Percentiles rank a stretch among this genome's conserved stretches.
These are phyloP conservation scores for Solenopsis invicta DNA, from an alignment of 1,140 invertebrate species.

Conservation along the genomic window DNA sequence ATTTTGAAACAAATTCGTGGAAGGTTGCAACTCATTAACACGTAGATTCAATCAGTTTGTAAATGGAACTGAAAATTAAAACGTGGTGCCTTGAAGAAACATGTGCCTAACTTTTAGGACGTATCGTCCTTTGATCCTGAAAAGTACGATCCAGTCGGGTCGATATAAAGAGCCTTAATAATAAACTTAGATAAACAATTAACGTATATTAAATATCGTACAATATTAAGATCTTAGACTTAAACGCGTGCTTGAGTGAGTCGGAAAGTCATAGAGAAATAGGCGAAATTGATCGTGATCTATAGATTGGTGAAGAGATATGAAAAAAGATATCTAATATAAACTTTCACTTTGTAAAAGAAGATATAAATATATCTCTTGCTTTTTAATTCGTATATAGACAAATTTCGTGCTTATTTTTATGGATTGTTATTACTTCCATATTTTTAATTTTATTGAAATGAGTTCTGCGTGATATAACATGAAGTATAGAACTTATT, in stretches of 20 bases:
- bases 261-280: constrained; percentile 45
- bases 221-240: constrained; percentile 47
- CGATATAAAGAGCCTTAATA: constrained; percentile 53
- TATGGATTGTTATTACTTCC: neutral
- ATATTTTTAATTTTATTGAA: constrained; percentile 9
- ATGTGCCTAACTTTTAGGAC: constrained; percentile 57
- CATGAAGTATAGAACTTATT: neutral
- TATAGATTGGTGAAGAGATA: constrained; percentile 21
- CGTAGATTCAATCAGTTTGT: neutral
- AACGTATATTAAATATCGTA: constrained; percentile 38
- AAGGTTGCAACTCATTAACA: neutral
- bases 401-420: neutral
- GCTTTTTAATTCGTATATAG: neutral
- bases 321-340: neutral
- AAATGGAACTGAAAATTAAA: constrained; percentile 1
- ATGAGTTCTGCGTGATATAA: neutral
- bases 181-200: constrained; percentile 53
- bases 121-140: constrained; percentile 41
- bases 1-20: neutral
- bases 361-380: constrained; percentile 2
- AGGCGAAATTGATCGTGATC: constrained; percentile 15
- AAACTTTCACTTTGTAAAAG: neutral
- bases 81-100: constrained; percentile 56
- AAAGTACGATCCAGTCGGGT: constrained; percentile 34
- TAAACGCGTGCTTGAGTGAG: constrained; percentile 59